Evolutionary conservation across 2,888 invertebrate species (phyloP).

Genomic region (Alloscopus bannaensis): DNA sequence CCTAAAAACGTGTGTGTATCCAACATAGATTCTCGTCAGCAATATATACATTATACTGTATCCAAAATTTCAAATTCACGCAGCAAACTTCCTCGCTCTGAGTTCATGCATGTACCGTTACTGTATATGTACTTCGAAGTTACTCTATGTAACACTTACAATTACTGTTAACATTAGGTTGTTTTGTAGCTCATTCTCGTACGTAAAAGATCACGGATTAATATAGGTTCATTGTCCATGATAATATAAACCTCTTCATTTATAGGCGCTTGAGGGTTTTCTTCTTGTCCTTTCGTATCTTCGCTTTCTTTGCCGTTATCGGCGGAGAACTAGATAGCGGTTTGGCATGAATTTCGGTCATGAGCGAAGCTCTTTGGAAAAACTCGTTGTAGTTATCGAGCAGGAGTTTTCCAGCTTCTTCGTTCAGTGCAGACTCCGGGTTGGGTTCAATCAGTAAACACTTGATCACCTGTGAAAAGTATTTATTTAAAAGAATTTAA

Average conservation of each 20-base stretch:
- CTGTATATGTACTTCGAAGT: conserved; percentile 2
- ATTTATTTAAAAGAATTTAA: conserved; percentile 32
- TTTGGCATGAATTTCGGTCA: conserved; percentile 91
- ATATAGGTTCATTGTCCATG: conserved; percentile 6
- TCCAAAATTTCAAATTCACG: conserved; percentile 26
- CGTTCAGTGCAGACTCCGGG: conserved; percentile 97
- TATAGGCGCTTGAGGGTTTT: conserved; percentile 90
- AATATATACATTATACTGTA: conserved; percentile 28
- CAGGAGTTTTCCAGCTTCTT: conserved; percentile 95
- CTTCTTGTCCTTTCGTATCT: conserved; percentile 87
- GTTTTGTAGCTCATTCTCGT: conserved; percentile 21
- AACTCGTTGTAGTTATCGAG: conserved; percentile 96
- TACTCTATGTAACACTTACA: not conserved
- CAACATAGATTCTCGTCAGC: too few relatives aligned
- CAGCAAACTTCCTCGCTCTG: too few relatives aligned
- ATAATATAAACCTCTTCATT: conserved; percentile 74
- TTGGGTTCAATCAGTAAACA: conserved; percentile 98
- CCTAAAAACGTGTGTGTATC: too few relatives aligned
- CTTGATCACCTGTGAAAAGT: conserved; percentile 87
- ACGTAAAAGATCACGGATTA: not conserved
- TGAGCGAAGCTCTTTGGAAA: conserved; percentile 90
- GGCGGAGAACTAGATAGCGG: conserved; percentile 64
- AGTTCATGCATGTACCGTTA: too few relatives aligned
- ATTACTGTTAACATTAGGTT: not conserved
- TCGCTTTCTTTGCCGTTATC: conserved; percentile 77